Percentiles rank a stretch among this genome's conserved stretches.
These are phyloP conservation scores for Shargacucullia verbasci DNA, from an alignment of 2,888 invertebrate species.

Conservation along the genomic window DNA sequence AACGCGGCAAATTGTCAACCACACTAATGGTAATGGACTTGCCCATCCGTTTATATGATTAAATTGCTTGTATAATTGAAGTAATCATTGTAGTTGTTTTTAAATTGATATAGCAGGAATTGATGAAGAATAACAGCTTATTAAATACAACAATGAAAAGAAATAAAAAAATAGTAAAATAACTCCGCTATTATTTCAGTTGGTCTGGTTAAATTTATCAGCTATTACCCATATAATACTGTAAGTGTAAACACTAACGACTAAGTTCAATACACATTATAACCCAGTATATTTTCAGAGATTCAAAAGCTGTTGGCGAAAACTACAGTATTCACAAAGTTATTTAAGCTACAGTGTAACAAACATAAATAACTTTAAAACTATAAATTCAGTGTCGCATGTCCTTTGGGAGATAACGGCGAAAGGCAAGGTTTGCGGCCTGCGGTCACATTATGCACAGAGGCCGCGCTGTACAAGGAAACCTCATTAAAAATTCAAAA, in stretches of 20 bases:
- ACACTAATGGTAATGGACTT: constrained; percentile 20
- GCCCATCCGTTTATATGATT: constrained; percentile 1
- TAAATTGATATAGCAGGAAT: neutral
- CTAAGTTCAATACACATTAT: no score
- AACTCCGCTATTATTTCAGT: no score
- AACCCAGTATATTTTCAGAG: neutral
- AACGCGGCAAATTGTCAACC: constrained; percentile 23
- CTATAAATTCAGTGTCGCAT: constrained; percentile 26
- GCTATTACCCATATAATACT: no score
- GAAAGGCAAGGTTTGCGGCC: constrained; percentile 31
- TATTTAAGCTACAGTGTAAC: constrained; percentile 8
- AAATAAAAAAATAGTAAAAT: no score
- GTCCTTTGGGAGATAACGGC: constrained; percentile 47
- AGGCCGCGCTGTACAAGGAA: constrained; percentile 36
- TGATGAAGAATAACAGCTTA: neutral
- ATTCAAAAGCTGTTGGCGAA: no score
- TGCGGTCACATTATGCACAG: constrained; percentile 56
- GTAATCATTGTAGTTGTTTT: no score
- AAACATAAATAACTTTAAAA: constrained; percentile 32
- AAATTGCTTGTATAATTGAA: constrained; percentile 2
- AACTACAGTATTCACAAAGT: constrained; percentile 6
- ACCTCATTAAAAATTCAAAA: constrained; percentile 57
- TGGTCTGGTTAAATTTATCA: no score
- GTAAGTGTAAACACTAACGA: no score
- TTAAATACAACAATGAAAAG: no score